A percentile compares a stretch with the other conserved stretches of the same genome.
Evolutionary conservation across 2,797 vertebrate genomes (phyloP).

Genomic region (Fratercula arctica): DNA sequence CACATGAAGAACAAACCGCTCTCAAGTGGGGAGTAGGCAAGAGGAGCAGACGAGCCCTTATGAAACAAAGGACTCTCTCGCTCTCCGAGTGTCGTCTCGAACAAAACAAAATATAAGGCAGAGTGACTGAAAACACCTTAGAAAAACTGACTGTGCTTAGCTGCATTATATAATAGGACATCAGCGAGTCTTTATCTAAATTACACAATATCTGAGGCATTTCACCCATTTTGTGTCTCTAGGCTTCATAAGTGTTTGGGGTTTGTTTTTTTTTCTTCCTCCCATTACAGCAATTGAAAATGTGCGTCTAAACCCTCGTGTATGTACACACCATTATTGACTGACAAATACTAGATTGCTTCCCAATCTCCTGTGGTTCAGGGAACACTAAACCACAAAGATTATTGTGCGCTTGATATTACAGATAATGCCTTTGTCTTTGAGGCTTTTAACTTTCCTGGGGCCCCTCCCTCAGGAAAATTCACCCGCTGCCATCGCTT

Average conservation of each 20-base stretch:
- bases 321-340: not conserved
- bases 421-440: not conserved
- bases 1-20: not conserved
- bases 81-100: not conserved
- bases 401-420: not conserved
- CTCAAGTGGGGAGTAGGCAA: not conserved
- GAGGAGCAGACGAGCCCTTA: conserved; percentile 7
- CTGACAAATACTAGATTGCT: not conserved
- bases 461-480: conserved; percentile 15
- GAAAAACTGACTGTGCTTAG: conserved; percentile 37
- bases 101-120: conserved; percentile 27
- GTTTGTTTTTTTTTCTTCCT: not conserved
- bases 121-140: conserved; percentile 35
- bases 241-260: not conserved
- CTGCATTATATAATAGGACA: not conserved
- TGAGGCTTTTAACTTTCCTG: not conserved
- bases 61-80: not conserved
- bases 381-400: conserved; percentile 7
- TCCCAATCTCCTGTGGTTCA: not conserved
- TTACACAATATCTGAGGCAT: not conserved
- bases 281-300: not conserved
- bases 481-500: not conserved
- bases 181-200: conserved; percentile 36
- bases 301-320: not conserved
- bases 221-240: conserved; percentile 2